A percentile compares a stretch with the other conserved stretches of the same genome.
Conservation (phyloP, 2,113 vertebrate genomes). For the Fregata magnificens region DNA sequence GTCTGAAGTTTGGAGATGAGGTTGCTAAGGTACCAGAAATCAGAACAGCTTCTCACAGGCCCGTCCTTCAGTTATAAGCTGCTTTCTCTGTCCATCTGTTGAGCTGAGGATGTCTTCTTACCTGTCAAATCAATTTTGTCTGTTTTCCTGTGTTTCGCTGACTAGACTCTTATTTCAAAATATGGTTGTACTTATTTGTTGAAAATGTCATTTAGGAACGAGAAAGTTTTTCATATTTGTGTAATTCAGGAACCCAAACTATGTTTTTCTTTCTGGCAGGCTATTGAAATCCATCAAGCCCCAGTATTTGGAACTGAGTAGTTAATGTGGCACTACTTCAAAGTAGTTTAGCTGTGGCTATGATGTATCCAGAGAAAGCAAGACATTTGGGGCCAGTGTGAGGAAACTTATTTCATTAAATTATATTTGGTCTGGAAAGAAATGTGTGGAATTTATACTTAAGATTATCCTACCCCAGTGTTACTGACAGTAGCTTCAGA, state of each 20-base stretch:
- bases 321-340: not conserved
- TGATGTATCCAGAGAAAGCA: not conserved
- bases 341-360: not conserved
- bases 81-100: not conserved
- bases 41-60: not conserved
- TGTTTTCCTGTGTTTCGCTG: not conserved
- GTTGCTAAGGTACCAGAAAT: not conserved
- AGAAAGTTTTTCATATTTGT: not conserved
- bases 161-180: slow-evolving; percentile 9
- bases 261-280: not conserved
- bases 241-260: not conserved
- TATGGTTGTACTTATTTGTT: not conserved
- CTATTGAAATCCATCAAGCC: not conserved
- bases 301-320: not conserved
- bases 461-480: not conserved
- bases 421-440: not conserved
- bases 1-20: not conserved
- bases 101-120: not conserved
- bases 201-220: not conserved
- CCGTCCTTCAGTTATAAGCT: not conserved
- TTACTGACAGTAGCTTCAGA: not conserved
- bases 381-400: not conserved
- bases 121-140: not conserved
- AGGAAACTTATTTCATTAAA: not conserved
- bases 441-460: not conserved